Conservation (phyloP, 2,888 invertebrate species). For the Aphidoletes aphidimyza region DNA sequence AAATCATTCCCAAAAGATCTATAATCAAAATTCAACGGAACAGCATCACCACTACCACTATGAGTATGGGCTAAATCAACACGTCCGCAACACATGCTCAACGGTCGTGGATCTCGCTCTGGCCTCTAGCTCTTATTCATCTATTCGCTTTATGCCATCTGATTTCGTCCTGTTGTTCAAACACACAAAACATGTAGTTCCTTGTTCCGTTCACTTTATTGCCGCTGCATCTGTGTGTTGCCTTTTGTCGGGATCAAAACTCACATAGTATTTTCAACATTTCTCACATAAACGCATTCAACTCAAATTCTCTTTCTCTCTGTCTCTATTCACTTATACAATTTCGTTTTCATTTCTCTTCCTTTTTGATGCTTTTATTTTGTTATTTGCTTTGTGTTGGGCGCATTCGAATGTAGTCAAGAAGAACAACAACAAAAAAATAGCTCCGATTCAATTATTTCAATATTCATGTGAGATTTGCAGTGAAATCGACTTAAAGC, state of each 20-base stretch:
- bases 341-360: constrained; percentile 38
- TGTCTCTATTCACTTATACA: no score
- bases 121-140: not conserved
- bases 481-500: not conserved
- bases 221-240: constrained; percentile 1
- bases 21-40: constrained; percentile 51
- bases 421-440: no score
- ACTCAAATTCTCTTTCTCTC: not conserved
- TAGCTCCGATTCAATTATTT: not conserved
- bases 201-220: constrained; percentile 31
- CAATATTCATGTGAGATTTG: not conserved
- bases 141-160: no score
- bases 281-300: not conserved
- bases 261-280: no score
- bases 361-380: constrained; percentile 12
- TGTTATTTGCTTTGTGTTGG: not conserved
- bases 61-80: constrained; percentile 5
- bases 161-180: constrained; percentile 41
- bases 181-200: constrained; percentile 45
- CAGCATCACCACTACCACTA: not conserved
- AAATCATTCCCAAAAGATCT: constrained; percentile 44
- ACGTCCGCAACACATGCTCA: constrained; percentile 51
- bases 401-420: no score
- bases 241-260: not conserved
- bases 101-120: not conserved